These are phyloP conservation scores for Volucella zonaria DNA, from an alignment of 2,888 invertebrate species.

Conservation along the genomic window DNA sequence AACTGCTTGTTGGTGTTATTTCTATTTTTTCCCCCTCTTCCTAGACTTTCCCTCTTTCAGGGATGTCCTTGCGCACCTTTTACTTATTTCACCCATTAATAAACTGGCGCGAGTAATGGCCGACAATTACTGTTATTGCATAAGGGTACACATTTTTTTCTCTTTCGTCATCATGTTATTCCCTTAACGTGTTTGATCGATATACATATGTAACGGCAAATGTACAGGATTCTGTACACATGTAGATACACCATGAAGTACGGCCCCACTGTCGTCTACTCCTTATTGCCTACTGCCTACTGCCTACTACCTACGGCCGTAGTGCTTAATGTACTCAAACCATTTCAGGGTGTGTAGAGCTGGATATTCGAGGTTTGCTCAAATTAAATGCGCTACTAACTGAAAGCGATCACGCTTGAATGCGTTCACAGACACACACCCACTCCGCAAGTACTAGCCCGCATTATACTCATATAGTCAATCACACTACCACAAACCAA, in stretches of 20 bases:
- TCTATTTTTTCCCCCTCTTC: slow-evolving; percentile 19
- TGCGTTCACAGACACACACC: slow-evolving; percentile 68
- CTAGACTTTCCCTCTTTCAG: slow-evolving; percentile 45
- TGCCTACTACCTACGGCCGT: slow-evolving; percentile 5
- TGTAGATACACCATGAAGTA: slow-evolving; percentile 58
- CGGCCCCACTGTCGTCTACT: slow-evolving; percentile 1
- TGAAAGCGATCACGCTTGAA: slow-evolving; percentile 69
- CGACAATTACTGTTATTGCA: slow-evolving; percentile 74
- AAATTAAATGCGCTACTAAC: slow-evolving; percentile 71
- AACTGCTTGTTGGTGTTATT: slow-evolving; percentile 39
- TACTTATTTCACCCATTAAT: slow-evolving; percentile 71
- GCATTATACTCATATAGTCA: background rate
- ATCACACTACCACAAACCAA: too few species aligned
- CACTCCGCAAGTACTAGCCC: slow-evolving; percentile 30
- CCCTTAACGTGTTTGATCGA: slow-evolving; percentile 72
- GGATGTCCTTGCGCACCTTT: slow-evolving; percentile 65
- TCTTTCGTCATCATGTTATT: slow-evolving; percentile 40
- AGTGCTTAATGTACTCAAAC: slow-evolving; percentile 46
- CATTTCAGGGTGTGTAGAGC: slow-evolving; percentile 56
- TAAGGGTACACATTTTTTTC: slow-evolving; percentile 57
- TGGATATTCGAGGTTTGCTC: slow-evolving; percentile 63
- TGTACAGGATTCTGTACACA: slow-evolving; percentile 66
- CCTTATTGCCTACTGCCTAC: too few species aligned
- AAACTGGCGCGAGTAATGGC: slow-evolving; percentile 74
- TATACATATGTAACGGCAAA: slow-evolving; percentile 71